Base-by-base conservation (phyloP, 2,888 invertebrate species). In the Microdon myrmicae region DNA sequence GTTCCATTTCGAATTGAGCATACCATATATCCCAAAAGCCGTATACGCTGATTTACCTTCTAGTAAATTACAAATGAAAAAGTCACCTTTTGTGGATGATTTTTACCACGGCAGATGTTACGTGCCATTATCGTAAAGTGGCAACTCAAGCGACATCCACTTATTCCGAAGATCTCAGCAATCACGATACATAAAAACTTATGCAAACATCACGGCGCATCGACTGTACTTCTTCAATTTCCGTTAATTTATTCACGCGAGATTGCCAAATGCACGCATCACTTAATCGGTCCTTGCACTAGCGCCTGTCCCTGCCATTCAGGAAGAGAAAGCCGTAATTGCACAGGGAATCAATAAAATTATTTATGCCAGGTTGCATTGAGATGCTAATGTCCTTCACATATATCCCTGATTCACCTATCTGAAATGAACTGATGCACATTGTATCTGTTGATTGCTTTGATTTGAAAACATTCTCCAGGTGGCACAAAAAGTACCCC, bases 281-380 rank as follows among this genome's bases (percentile, higher is more conserved):
- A 51, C 26, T 45, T 35, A 56, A 47, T 64, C 37, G 41, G 51
- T 51, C 47, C 35, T 29, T 45, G 14, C 5, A 23, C 17, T 16
- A 8, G 9, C 31, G 41, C 26, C 48, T 34, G n/a, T 29, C 28
- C 20, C 32, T 43, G 31, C 31, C 43, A 28, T 9, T 22, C 44
- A 38, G 29, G 25, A 22, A 12, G 10, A 43, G 16, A 26, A 4
- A n/a, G 34, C 10, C 9, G 13, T 41, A 39, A 59, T 35, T 47
- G 45, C 53, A 53, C 34, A 47, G 41, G 41, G 22, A 41, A 58
- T 41, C 64, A 53, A 64, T 64, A 45, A 64, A 64, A 64, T 64
- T 64, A 64, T 53, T 64, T 64, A 64, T 64, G 64, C 64, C 56
- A 64, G 58, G 64, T 64, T 64, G 58, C 64, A 64, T 64, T 64